Conservation (phyloP, 2,797 vertebrate genomes). For the Gorsachius magnificus region DNA sequence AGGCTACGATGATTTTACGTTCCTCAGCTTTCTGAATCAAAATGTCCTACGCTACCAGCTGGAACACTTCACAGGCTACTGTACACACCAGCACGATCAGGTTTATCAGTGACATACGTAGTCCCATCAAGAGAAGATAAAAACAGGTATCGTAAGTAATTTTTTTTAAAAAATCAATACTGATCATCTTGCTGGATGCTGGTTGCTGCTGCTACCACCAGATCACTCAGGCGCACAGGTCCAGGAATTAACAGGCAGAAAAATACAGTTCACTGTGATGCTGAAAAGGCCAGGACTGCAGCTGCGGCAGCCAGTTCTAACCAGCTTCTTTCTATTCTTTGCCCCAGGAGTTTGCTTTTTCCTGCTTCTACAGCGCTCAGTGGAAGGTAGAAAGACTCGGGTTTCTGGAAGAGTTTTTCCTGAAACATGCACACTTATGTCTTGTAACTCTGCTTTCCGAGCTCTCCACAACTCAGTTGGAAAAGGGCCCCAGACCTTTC, state of each 20-base stretch:
- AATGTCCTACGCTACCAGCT: neutral
- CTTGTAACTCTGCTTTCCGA: neutral
- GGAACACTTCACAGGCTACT: neutral
- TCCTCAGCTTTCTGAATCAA: neutral
- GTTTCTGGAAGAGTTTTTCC: neutral
- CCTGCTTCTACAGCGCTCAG: neutral
- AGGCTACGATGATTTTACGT: neutral
- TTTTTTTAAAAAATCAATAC: neutral
- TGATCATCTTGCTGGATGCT: neutral
- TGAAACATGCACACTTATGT: neutral
- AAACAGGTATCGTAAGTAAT: neutral
- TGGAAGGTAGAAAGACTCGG: neutral
- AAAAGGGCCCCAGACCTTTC: neutral
- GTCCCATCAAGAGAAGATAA: neutral
- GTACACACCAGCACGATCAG: neutral
- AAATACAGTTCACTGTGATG: neutral
- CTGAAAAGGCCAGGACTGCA: neutral
- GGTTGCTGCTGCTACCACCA: neutral
- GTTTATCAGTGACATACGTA: neutral
- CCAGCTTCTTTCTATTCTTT: neutral
- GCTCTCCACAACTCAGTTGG: neutral
- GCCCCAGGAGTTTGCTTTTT: neutral
- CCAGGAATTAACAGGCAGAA: neutral
- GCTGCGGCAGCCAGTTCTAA: neutral
- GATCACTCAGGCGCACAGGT: neutral